phyloP scores from a whole-genome alignment of 2,888 invertebrate genomes.

The Rhorus exstirpatorius region DNA sequence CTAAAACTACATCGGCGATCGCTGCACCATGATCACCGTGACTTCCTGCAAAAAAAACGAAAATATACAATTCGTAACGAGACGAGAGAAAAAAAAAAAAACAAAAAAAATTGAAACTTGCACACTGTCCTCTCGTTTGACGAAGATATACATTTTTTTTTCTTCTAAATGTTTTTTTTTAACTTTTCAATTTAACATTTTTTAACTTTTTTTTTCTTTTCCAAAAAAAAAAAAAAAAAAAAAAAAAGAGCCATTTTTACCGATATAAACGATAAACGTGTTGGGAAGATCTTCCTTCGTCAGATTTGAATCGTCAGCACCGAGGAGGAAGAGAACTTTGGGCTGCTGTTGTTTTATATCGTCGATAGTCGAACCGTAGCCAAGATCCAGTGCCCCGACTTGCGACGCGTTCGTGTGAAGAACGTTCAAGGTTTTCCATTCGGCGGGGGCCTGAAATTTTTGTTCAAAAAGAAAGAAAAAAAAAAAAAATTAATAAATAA shows the following conservation, averaged over 20 bases:
- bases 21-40: slow-evolving; percentile 98
- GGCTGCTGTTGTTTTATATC: slow-evolving; percentile 89
- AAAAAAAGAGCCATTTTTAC: slow-evolving; percentile 79
- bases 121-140: too few relatives aligned
- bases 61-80: background rate
- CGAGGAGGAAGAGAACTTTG: slow-evolving; percentile 95
- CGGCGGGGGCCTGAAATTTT: slow-evolving; percentile 81
- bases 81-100: background rate
- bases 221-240: background rate
- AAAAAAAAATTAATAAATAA: too few relatives aligned
- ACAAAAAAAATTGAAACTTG: too few relatives aligned
- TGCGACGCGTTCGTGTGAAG: slow-evolving; percentile 97
- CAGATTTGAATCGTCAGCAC: slow-evolving; percentile 96
- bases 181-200: too few relatives aligned
- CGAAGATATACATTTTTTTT: too few relatives aligned
- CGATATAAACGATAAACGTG: slow-evolving; percentile 96
- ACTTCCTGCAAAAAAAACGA: slow-evolving; percentile 89
- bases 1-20: slow-evolving; percentile 96
- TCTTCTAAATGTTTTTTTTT: too few relatives aligned
- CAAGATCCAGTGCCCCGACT: slow-evolving; percentile 98
- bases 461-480: slow-evolving; percentile 4
- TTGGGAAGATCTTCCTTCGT: slow-evolving; percentile 92
- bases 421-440: slow-evolving; percentile 96
- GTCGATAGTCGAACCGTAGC: slow-evolving; percentile 92
- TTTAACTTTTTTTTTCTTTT: too few relatives aligned